These are phyloP conservation scores for Psophia crepitans DNA, from an alignment of 2,113 vertebrate species.

Conservation along the genomic window DNA sequence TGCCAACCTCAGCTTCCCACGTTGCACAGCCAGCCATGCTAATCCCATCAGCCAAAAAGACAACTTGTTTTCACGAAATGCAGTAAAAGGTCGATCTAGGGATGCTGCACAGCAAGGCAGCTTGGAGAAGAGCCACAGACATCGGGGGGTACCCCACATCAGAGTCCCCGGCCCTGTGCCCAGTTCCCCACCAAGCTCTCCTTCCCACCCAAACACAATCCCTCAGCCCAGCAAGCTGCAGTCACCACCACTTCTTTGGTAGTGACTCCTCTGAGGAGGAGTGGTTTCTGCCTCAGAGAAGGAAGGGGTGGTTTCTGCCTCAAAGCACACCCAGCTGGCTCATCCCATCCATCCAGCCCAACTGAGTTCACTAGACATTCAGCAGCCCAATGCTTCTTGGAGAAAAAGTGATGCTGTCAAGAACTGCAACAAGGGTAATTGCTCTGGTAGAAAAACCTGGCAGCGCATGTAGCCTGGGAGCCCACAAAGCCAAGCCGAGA, in stretches of 20 bases:
- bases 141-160: accelerated
- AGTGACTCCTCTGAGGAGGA: not conserved
- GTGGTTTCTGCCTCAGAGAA: not conserved
- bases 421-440: conserved; percentile 37
- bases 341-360: conserved; percentile 36
- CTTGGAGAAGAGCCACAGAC: not conserved
- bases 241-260: not conserved
- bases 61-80: not conserved
- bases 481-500: not conserved
- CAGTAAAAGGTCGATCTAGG: not conserved
- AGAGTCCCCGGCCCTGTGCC: not conserved
- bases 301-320: not conserved
- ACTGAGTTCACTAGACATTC: not conserved
- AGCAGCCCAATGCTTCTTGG: conserved; percentile 1
- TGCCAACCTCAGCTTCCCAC: not conserved
- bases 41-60: not conserved
- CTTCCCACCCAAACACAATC: not conserved
- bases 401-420: conserved; percentile 59
- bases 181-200: not conserved
- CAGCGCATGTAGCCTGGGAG: not conserved
- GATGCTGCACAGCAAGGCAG: not conserved
- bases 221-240: not conserved
- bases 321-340: not conserved
- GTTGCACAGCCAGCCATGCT: not conserved
- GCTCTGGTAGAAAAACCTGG: conserved; percentile 32